These are phyloP conservation scores for Odocoileus hemionus DNA, from an alignment of 2,113 vertebrate species.

Conservation along the genomic window DNA sequence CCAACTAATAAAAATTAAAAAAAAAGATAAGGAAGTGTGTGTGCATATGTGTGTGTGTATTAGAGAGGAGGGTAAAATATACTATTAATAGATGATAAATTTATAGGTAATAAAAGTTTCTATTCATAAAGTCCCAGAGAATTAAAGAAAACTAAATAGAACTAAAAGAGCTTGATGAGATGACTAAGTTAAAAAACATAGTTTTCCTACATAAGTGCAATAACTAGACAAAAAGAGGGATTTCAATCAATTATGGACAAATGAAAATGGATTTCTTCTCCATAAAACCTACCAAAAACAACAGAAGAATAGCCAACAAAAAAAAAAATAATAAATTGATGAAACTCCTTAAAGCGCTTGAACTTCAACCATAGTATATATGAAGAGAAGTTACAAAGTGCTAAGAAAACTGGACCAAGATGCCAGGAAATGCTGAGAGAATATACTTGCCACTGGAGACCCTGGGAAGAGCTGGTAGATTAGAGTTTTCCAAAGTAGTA, in stretches of 20 bases:
- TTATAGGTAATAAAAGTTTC: neutral
- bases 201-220: neutral
- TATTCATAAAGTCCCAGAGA: neutral
- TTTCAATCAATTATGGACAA: neutral
- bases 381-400: neutral
- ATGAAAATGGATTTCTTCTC: neutral
- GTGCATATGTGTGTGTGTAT: neutral
- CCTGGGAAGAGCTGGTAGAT: neutral
- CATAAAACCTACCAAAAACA: neutral
- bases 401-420: neutral
- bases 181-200: neutral
- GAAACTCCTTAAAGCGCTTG: neutral
- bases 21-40: neutral
- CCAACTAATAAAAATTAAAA: too few relatives aligned
- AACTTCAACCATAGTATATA: neutral
- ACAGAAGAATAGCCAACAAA: neutral
- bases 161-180: neutral
- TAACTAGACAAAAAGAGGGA: neutral
- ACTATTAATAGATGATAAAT: neutral
- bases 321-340: neutral
- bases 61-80: neutral
- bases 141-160: neutral
- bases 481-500: neutral
- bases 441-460: neutral
- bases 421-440: neutral